Evolutionary conservation across 2,797 vertebrate species (phyloP), one percentile per base, ranked within the genome.

Genomic region (Yasuhikotakia modesta): DNA sequence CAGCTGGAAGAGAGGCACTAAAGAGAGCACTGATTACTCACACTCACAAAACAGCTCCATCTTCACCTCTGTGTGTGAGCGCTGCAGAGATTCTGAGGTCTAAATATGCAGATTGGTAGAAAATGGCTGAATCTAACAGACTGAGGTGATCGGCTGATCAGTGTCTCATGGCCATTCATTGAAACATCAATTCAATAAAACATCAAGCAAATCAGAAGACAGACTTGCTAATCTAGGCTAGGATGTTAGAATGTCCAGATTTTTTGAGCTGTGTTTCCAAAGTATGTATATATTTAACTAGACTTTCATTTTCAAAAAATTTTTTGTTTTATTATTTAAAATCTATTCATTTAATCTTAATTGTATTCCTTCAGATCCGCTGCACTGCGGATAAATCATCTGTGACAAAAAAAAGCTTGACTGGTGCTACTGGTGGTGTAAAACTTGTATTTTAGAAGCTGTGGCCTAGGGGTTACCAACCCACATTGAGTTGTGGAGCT

Each of bases 1-100:
- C 86, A 90, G 88, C 86, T 89, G 89, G 85, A 86, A 86, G 85
- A 87, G 63, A 78, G 72, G 78, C 22, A 71, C 76, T 82, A 79
- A 83, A 80, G 76, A 84, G 77, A 82, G 58, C 45, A n/a, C 73
- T 78, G 79, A 84, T 86, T 84, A 85, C 72, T 80, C 73, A 82
- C 70, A 63, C 79, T 79, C 75, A 76, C 71, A 76, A 72, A 76
- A 53, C 64, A 78, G 57, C 70, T 46, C 66, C 73, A 77, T 83
- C 57, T 67, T 82, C 78, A 78, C 60, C 52, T 67, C 22, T 68
- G 11, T 43, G 17, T 70, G 58, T 61, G 79, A 85, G 79, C 79
- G 81, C 75, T 78, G 55, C 22, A 22, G 69, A 57, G 58, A 75
- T 65, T 61, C 58, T 64, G 57, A 24, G 58, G 30, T 70, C 53